A percentile compares a stretch with the other conserved stretches of the same genome.
Evolutionary conservation across 2,888 invertebrate genomes (phyloP).

Genomic region (Chaetogeoica ovagalla): DNA sequence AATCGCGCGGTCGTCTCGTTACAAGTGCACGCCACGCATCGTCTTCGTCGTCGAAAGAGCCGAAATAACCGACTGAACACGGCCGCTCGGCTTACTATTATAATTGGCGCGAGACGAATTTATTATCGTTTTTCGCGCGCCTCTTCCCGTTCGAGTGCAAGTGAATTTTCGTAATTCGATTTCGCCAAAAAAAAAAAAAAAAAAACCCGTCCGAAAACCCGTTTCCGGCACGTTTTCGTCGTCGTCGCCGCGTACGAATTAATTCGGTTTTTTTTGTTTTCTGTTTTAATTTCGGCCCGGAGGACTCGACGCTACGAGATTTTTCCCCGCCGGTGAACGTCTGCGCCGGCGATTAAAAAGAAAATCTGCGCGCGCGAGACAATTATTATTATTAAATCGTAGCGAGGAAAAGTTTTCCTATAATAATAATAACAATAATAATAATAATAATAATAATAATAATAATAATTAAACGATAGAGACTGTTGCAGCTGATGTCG

Average conservation of each 20-base stretch:
- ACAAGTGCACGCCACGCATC: too few relatives aligned
- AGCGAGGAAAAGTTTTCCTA: too few relatives aligned
- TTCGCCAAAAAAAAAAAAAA: slow-evolving; percentile 1
- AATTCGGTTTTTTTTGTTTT: too few relatives aligned
- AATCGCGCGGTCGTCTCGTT: slow-evolving; percentile 38
- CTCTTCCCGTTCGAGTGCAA: not conserved
- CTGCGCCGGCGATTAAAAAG: not conserved
- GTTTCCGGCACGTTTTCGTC: slow-evolving; percentile 32
- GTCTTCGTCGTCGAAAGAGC: slow-evolving; percentile 39
- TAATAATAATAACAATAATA: too few relatives aligned
- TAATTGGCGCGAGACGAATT: slow-evolving; percentile 8
- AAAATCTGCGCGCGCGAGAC: too few relatives aligned
- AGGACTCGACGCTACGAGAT: too few relatives aligned
- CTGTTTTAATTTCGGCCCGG: too few relatives aligned
- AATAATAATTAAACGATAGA: too few relatives aligned
- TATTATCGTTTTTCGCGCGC: not conserved
- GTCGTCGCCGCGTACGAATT: too few relatives aligned
- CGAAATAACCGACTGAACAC: slow-evolving; percentile 17
- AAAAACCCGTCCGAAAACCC: slow-evolving; percentile 19
- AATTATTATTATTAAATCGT: too few relatives aligned
- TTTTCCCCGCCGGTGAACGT: not conserved
- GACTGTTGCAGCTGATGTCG: too few relatives aligned
- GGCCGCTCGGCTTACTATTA: not conserved
- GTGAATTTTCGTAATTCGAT: slow-evolving; percentile 23
- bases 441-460: too few relatives aligned